These are phyloP conservation scores for Potamarius usumacintae DNA, from an alignment of 2,113 vertebrate genomes.

Conservation along the genomic window DNA sequence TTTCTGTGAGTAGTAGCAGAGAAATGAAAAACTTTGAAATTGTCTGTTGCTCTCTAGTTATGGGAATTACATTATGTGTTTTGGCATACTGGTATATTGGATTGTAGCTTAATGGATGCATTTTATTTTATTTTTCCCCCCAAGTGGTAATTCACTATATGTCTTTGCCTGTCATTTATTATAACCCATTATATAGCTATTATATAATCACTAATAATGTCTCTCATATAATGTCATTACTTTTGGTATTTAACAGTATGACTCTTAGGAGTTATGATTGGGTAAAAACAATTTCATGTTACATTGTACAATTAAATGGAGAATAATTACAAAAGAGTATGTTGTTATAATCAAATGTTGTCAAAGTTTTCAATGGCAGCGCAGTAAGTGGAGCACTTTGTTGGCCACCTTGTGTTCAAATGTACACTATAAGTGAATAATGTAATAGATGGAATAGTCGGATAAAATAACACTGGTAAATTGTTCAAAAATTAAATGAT, in stretches of 20 bases:
- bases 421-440: background rate
- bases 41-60: background rate
- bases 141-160: background rate
- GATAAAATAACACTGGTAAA: background rate
- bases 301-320: background rate
- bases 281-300: background rate
- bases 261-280: background rate
- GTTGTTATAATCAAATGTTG: background rate
- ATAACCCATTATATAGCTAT: background rate
- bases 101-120: background rate
- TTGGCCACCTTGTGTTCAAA: background rate
- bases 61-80: background rate
- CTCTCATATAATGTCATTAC: background rate
- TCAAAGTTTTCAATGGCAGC: background rate
- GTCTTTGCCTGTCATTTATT: background rate
- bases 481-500: background rate
- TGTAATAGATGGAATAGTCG: background rate
- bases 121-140: background rate
- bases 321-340: background rate
- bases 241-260: background rate
- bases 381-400: background rate
- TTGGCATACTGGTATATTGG: background rate
- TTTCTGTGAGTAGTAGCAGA: background rate
- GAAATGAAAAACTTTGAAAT: background rate
- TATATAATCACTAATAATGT: background rate